Percentiles rank a stretch among this genome's conserved stretches.
Evolutionary conservation across 2,113 vertebrate genomes (phyloP).

Genomic region (Plecotus auritus): DNA sequence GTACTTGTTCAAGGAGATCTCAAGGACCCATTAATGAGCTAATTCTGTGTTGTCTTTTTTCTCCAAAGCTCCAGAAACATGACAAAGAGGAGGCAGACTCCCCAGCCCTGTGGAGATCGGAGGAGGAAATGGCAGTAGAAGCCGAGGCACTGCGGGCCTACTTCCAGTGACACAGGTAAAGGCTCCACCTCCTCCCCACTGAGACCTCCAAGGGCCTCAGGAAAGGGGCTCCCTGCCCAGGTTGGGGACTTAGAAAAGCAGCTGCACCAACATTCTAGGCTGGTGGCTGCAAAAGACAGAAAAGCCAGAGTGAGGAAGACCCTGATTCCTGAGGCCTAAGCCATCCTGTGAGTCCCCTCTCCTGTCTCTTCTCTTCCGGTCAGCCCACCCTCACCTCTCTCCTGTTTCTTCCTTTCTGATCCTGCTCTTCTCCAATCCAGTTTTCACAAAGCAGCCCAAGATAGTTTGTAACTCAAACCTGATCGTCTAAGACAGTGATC

Average conservation of each 20-base stretch:
- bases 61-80: slow-evolving; percentile 81
- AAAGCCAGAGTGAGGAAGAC: neutral
- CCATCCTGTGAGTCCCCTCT: neutral
- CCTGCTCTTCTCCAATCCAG: no score
- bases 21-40: neutral
- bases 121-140: slow-evolving; percentile 88
- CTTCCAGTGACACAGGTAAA: slow-evolving; percentile 78
- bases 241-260: neutral
- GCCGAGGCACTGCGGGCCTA: slow-evolving; percentile 80
- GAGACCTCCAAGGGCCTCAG: neutral
- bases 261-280: neutral
- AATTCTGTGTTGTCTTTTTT: neutral
- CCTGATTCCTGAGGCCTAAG: neutral
- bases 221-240: neutral
- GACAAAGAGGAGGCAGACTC: slow-evolving; percentile 80
- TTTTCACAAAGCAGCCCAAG: neutral
- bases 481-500: neutral
- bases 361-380: no score
- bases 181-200: fast-evolving
- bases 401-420: neutral
- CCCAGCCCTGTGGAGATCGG: slow-evolving; percentile 83
- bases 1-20: neutral
- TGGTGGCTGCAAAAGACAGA: neutral
- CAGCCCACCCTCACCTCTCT: neutral
- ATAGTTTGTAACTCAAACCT: neutral